Evolutionary conservation across 2,888 invertebrate species (phyloP).

Genomic region (Microchrysa polita): DNA sequence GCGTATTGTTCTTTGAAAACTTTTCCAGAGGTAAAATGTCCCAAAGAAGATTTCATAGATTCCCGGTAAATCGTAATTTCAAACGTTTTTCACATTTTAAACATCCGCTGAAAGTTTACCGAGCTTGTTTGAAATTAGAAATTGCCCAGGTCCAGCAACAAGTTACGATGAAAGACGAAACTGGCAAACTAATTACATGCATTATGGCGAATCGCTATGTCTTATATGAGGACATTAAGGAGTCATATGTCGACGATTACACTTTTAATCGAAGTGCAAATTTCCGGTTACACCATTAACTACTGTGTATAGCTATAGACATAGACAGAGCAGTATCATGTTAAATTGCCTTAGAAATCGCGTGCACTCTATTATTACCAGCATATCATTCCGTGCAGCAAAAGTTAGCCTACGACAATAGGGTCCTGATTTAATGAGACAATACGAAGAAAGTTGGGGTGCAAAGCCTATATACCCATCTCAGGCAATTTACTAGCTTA

Average conservation of each 20-base stretch:
- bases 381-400: background rate
- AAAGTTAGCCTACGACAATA: background rate
- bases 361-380: background rate
- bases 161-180: too few species aligned
- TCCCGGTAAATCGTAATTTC: background rate
- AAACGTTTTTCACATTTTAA: background rate
- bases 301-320: too few species aligned
- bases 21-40: too few species aligned
- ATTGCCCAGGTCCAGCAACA: too few species aligned
- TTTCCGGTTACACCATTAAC: background rate
- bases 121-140: background rate
- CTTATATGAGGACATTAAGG: background rate
- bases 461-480: too few species aligned
- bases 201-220: background rate
- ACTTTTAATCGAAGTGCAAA: background rate
- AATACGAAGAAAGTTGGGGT: background rate
- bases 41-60: too few species aligned
- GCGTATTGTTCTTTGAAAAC: too few species aligned
- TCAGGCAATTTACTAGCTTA: too few species aligned
- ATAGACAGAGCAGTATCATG: background rate
- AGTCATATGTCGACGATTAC: constrained; percentile 1
- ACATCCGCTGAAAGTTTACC: constrained; percentile 1
- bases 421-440: background rate
- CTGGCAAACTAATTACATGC: background rate
- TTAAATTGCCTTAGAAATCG: background rate